Evolutionary conservation across 2,888 invertebrate species (phyloP).

Genomic region (Sarcophaga variegata): DNA sequence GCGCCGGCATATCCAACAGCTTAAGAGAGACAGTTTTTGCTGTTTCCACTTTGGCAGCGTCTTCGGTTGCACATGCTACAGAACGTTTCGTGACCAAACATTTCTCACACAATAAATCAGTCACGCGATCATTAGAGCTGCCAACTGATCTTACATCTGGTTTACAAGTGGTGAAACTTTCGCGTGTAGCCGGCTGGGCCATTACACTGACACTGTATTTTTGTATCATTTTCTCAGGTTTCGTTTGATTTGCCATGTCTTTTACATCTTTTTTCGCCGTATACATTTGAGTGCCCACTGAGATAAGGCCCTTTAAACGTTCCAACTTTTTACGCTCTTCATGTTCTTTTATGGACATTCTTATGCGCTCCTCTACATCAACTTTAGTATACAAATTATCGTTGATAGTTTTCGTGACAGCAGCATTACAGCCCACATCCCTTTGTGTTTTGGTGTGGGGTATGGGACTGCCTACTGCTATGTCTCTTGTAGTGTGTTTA

Average conservation of each 20-base stretch:
- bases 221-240: slow-evolving; percentile 72
- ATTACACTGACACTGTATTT: slow-evolving; percentile 75
- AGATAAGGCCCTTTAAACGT: slow-evolving; percentile 74
- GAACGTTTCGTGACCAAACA: slow-evolving; percentile 83
- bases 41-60: slow-evolving; percentile 69
- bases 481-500: slow-evolving; percentile 84
- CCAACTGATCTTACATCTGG: slow-evolving; percentile 83
- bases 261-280: slow-evolving; percentile 74
- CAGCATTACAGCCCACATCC: slow-evolving; percentile 76
- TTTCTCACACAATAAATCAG: slow-evolving; percentile 83
- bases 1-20: slow-evolving; percentile 80
- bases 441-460: slow-evolving; percentile 71
- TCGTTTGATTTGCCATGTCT: slow-evolving; percentile 76
- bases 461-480: slow-evolving; percentile 84
- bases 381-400: slow-evolving; percentile 80
- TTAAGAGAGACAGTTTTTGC: slow-evolving; percentile 80
- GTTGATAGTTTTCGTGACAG: slow-evolving; percentile 71
- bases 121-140: slow-evolving; percentile 83
- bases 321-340: slow-evolving; percentile 71
- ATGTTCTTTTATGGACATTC: slow-evolving; percentile 72
- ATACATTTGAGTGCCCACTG: slow-evolving; percentile 80
- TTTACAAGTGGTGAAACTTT: slow-evolving; percentile 77
- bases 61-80: slow-evolving; percentile 84
- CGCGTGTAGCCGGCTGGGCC: slow-evolving; percentile 76
- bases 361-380: slow-evolving; percentile 77